Base-by-base conservation (phyloP, 1,140 invertebrate genomes). In the Telenomus remus region DNA sequence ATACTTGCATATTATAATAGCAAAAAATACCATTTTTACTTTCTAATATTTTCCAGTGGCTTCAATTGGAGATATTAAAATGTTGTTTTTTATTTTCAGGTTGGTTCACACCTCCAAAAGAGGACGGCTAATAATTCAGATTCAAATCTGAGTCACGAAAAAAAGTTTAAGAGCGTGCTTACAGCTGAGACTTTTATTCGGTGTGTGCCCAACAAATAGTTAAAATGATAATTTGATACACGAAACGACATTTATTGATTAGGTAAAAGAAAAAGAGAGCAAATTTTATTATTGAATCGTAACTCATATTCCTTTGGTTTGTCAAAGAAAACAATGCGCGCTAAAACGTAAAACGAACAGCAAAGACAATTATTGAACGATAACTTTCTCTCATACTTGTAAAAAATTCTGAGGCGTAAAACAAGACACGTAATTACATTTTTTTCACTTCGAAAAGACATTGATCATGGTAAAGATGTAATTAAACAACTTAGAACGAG, bases 91-190 rank as follows among this genome's bases (percentile, higher is more conserved):
- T n/a, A n/a, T n/a, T 90, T 86, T 5, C 80, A 95, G 94, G 94
- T 78, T 95, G 94, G 94, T 95, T 95, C 82, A 95, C 94, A 78
- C 94, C 94, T 15, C 94, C 94, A 8, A 95, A 95, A 85, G 94
- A 95, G 90, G 94, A 95, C 86, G 94, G 94, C 89, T 95, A 95
- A 93, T 89, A 76, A 79, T 15, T 0, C n/a, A 68, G 75, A 59
- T 61, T 57, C 55, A 69, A 69, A n/a, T n/a, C n/a, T 66, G 46
- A 27, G 47, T 33, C 13, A 66, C 69, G 37, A 81, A 57, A 42
- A n/a, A 76, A 81, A 68, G 80, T 70, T 78, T 78, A 79, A 78
- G 84, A 79, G 79, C 79, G 83, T 84, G 84, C 80, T 85, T 84
- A 84, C 76, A 82, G 81, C 79, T 84, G 83, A 86, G 85, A 87